phyloP scores from a whole-genome alignment of 1,140 invertebrate species.

The Drosophila aff. region DNA sequence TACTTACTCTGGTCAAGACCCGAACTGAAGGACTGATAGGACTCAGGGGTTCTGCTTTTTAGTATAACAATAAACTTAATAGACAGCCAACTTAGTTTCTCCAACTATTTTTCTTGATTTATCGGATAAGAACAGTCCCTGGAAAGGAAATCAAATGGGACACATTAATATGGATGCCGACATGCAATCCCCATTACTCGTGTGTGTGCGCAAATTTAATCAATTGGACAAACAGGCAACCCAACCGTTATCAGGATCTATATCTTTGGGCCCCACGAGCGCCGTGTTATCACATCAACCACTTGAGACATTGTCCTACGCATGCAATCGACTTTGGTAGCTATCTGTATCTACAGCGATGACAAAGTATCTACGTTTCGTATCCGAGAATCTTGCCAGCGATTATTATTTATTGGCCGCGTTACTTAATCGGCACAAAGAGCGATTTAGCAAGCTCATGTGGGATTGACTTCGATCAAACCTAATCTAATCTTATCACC shows the following conservation, averaged over 20 bases:
- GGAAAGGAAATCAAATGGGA: neutral
- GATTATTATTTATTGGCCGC: slow-evolving; percentile 15
- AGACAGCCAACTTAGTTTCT: neutral
- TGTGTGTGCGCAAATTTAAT: slow-evolving; percentile 5
- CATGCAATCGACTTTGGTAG: neutral
- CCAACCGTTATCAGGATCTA: slow-evolving; percentile 8
- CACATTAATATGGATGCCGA: too few relatives aligned
- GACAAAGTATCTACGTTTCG: slow-evolving; percentile 6
- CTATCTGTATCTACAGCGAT: slow-evolving; percentile 5
- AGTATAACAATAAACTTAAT: too few relatives aligned
- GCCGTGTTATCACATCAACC: slow-evolving; percentile 2
- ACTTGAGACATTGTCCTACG: slow-evolving; percentile 16
- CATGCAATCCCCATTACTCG: slow-evolving; percentile 7
- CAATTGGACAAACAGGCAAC: slow-evolving; percentile 15
- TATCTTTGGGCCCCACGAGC: slow-evolving; percentile 13
- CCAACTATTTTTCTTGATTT: neutral
- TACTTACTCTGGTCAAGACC: neutral
- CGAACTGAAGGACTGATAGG: neutral
- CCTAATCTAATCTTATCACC: neutral
- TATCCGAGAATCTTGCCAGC: slow-evolving; percentile 7
- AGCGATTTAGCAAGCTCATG: slow-evolving; percentile 18
- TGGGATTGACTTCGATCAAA: slow-evolving; percentile 20
- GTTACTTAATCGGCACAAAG: slow-evolving; percentile 37
- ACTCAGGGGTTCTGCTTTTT: neutral
- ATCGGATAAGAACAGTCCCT: neutral